Percentiles rank a stretch among this genome's conserved stretches.
These are phyloP conservation scores for Drosophila ambigua DNA, from an alignment of 1,140 invertebrate genomes.

Conservation along the genomic window DNA sequence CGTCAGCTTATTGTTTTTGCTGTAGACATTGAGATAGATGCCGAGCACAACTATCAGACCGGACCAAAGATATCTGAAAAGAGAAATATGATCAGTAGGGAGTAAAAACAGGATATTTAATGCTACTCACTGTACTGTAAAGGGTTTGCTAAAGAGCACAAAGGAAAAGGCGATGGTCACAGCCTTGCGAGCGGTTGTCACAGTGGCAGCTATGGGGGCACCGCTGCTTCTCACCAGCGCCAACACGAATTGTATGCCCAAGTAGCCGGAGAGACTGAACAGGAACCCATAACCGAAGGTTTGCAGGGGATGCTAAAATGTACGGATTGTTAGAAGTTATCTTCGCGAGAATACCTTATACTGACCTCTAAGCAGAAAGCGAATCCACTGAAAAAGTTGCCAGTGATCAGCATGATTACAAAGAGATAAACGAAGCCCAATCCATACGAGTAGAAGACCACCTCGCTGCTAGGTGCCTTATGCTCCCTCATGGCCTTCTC, in stretches of 20 bases:
- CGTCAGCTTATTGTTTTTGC: constrained; percentile 87
- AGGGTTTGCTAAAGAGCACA: constrained; percentile 96
- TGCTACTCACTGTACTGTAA: constrained; percentile 93
- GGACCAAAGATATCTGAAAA: constrained; percentile 94
- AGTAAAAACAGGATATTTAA: background rate
- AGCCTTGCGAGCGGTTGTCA: constrained; percentile 94
- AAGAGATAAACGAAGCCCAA: constrained; percentile 95
- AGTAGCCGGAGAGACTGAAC: constrained; percentile 94
- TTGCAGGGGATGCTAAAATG: constrained; percentile 88
- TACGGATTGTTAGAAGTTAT: constrained; percentile 55
- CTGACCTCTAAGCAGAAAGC: constrained; percentile 91
- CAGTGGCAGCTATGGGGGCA: constrained; percentile 95
- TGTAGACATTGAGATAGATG: constrained; percentile 95
- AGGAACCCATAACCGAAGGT: constrained; percentile 94
- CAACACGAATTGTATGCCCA: constrained; percentile 96
- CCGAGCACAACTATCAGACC: constrained; percentile 93
- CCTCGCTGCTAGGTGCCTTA: constrained; percentile 93
- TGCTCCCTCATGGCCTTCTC: constrained; percentile 96
- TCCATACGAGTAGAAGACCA: constrained; percentile 96
- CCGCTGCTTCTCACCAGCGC: constrained; percentile 94
- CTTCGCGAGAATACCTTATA: background rate
- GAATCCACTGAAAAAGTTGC: constrained; percentile 90
- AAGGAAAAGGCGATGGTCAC: constrained; percentile 97
- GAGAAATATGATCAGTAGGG: constrained; percentile 16
- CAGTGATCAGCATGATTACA: constrained; percentile 89